phyloP scores from a whole-genome alignment of 1,140 invertebrate species.

The Mizuhopecten yessoensis region DNA sequence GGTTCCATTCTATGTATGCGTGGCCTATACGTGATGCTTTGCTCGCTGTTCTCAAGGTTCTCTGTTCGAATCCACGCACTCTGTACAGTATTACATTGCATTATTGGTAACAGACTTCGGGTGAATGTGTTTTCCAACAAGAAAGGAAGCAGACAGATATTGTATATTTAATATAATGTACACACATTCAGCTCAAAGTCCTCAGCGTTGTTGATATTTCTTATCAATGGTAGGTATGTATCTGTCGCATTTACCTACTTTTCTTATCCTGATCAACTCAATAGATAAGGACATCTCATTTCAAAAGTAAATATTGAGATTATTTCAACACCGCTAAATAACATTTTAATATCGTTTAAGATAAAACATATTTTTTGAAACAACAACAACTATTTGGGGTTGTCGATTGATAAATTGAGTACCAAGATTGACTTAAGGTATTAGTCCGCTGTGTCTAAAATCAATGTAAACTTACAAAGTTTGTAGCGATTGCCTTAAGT shows the following conservation, averaged over 20 bases:
- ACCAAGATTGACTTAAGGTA: background rate
- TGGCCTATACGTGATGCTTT: no score
- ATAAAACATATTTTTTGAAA: constrained; percentile 15
- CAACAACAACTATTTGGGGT: background rate
- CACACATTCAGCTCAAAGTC: background rate
- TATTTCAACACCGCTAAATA: background rate
- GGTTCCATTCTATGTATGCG: no score
- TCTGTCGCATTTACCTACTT: background rate
- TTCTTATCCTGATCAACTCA: background rate
- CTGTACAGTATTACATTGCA: no score
- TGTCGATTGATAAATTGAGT: background rate
- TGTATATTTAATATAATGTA: background rate
- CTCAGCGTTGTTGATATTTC: background rate
- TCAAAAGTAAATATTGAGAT: background rate
- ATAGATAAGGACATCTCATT: background rate
- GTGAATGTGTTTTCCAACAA: background rate
- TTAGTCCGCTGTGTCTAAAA: background rate
- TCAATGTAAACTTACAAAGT: constrained; percentile 19
- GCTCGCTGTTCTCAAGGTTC: no score
- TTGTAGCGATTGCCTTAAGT: constrained; percentile 27
- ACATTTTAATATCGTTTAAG: background rate
- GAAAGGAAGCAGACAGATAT: background rate
- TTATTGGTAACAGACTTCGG: no score
- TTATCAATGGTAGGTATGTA: constrained; percentile 18
- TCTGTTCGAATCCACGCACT: background rate